Evolutionary conservation across 2,113 vertebrate species (phyloP), one percentile per base, ranked within the genome.

Genomic region (Myxocyprinus asiaticus): DNA sequence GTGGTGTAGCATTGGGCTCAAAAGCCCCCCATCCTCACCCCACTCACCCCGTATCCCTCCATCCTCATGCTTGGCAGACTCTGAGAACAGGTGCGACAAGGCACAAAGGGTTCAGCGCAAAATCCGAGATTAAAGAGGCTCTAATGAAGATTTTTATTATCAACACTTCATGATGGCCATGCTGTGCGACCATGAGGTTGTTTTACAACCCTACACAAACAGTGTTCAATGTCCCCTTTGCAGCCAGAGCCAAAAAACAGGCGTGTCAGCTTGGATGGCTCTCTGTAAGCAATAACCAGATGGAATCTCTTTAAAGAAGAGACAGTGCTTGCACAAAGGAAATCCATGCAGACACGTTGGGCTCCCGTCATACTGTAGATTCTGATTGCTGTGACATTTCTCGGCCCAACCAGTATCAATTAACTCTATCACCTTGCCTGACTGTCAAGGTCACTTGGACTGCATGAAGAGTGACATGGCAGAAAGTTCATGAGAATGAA

Each of bases 151-250:
- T 17, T 76, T 33, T 66, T 15, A 65, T 76, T 65, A 64, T 64
- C 47, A 55, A 55, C 74, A 76, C 62, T 44, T 33, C 22, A 61
- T 11, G 74, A 76, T 8, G 62, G 48, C 47, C 12, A 62, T 33
- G 62, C 74, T 76, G 74, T 53, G 59, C 7, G 58, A 63, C 43
- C 7, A 8, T 63, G 44, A 50, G 58, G 58, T 42, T 74, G 72
- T 65, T 76, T 76, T 76, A 76, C 48, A 76, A 65, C 22, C 50
- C 74, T 66, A 15, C 74, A 76, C 62, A 76, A 65, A 66, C 74
- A 76, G 61, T 65, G 62, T 53, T 44, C 33, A 51, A 43, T 65
- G 74, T 66, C 62, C 33, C 62, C 48, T 63, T 74, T 42, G 7
- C 58, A 48, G 11, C 17, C 7, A 2, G 15, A 51, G 72, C 72